Evolutionary conservation across 2,888 invertebrate species (phyloP).

Genomic region (Euplexia lucipara): DNA sequence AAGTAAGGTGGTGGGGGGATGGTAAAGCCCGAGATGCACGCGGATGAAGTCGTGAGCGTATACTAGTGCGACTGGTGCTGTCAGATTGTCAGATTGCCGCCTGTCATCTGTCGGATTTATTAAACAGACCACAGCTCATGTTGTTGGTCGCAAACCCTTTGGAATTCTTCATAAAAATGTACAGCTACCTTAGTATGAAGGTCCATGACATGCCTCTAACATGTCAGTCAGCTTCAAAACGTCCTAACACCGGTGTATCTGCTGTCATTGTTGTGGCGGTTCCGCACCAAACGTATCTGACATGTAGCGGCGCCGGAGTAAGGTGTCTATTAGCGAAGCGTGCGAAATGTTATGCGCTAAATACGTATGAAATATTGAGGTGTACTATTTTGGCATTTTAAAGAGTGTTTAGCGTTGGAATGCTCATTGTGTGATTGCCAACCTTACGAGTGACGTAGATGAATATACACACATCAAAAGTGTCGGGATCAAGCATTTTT

Average conservation of each 20-base stretch:
- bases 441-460: no score
- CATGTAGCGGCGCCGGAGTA: constrained; percentile 73
- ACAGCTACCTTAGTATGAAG: neutral
- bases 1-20: no score
- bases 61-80: no score
- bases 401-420: neutral
- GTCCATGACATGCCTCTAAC: neutral
- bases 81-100: no score
- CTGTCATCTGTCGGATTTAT: no score
- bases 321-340: constrained; percentile 31
- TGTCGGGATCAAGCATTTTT: no score
- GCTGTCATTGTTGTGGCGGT: constrained; percentile 71
- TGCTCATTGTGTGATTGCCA: no score
- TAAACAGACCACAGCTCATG: no score
- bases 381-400: neutral
- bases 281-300: constrained; percentile 78
- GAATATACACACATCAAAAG: no score
- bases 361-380: neutral
- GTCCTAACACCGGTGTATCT: constrained; percentile 36
- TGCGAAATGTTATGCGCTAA: constrained; percentile 29
- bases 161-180: neutral
- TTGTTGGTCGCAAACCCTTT: no score
- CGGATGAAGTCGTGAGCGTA: no score
- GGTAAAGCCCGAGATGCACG: no score
- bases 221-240: constrained; percentile 18